These are phyloP conservation scores for Caenorhabditis macrosperma DNA, from an alignment of 2,888 invertebrate species.

Conservation along the genomic window DNA sequence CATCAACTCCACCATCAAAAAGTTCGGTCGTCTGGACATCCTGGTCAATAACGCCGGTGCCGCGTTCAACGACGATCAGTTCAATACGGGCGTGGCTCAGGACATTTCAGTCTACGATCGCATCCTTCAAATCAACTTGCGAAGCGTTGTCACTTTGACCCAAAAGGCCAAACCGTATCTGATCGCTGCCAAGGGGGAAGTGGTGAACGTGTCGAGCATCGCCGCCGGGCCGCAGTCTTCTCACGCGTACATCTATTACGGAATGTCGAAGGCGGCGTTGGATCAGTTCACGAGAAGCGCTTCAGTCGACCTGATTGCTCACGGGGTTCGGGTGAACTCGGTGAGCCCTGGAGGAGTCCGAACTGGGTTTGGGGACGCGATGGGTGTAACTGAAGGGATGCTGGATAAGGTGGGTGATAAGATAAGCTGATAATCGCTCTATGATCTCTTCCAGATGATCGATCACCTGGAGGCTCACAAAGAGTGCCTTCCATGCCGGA, in stretches of 20 bases:
- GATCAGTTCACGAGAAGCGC: no score
- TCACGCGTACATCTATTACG: conserved; percentile 21
- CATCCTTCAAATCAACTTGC: conserved; percentile 23
- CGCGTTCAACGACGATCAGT: conserved; percentile 9
- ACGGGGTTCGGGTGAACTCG: no score
- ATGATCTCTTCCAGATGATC: conserved; percentile 15
- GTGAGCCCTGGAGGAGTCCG: no score
- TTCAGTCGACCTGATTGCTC: no score
- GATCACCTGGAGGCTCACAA: conserved; percentile 16
- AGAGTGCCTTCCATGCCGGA: conserved; percentile 34
- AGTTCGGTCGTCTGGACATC: conserved; percentile 39
- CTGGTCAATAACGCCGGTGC: conserved; percentile 47
- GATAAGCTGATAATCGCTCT: no score
- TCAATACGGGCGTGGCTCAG: conserved; percentile 7
- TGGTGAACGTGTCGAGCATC: conserved; percentile 52
- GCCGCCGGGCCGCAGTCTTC: conserved; percentile 20
- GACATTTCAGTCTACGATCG: conserved; percentile 5
- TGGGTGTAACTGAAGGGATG: conserved; percentile 2
- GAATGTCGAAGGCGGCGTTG: conserved; percentile 48
- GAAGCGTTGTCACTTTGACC: conserved; percentile 42
- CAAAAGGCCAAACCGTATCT: conserved; percentile 32
- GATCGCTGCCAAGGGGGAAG: conserved; percentile 39
- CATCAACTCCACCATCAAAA: conserved; percentile 14
- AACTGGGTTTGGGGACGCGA: no score
- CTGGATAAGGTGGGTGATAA: background rate